Conservation (phyloP, 2,797 vertebrate species). For the Poecilia picta region DNA sequence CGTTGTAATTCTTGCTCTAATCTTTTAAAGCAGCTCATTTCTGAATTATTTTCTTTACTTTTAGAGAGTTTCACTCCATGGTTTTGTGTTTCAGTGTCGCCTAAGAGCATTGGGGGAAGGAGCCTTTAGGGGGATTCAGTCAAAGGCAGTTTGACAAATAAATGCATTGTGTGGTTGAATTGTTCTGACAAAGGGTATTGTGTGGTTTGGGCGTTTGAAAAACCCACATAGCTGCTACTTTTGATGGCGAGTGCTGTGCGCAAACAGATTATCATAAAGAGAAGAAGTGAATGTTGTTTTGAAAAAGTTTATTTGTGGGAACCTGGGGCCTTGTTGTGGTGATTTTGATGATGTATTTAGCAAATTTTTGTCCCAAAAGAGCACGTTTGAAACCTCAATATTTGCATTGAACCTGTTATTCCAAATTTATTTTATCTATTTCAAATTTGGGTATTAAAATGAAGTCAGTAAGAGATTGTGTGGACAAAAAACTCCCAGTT, state of each 20-base stretch:
- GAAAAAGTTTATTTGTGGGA: background rate
- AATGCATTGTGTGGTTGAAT: conserved; percentile 32
- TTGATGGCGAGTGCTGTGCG: conserved; percentile 9
- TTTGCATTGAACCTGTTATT: background rate
- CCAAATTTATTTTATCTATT: background rate
- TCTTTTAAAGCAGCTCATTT: conserved; percentile 13
- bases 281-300: background rate
- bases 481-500: background rate
- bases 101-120: conserved; percentile 35
- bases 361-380: background rate
- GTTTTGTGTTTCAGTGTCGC: conserved; percentile 56
- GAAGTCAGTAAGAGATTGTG: background rate
- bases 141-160: conserved; percentile 26
- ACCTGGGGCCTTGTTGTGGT: background rate
- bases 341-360: background rate
- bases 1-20: conserved; percentile 1
- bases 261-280: background rate
- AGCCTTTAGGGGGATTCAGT: conserved; percentile 16
- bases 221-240: conserved; percentile 5
- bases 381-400: background rate
- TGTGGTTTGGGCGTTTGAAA: conserved; percentile 18
- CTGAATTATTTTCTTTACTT: conserved; percentile 21
- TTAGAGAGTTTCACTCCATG: conserved; percentile 24
- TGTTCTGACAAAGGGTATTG: conserved; percentile 23
- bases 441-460: background rate